These are phyloP conservation scores for Syngnathus acus DNA, from an alignment of 2,797 vertebrate genomes.

Conservation along the genomic window DNA sequence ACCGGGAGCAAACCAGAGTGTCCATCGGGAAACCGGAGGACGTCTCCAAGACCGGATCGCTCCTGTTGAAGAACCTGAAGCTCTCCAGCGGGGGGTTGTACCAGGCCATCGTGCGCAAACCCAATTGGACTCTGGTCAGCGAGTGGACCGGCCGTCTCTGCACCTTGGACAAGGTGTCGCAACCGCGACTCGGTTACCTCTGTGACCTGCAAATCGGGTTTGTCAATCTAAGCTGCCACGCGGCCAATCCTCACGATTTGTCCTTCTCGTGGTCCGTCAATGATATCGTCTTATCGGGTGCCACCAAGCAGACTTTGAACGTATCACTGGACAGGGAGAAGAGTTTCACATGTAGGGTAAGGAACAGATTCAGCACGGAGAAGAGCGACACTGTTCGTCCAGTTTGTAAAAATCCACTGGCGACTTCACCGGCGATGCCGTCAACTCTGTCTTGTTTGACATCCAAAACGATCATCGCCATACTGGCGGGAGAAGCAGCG, in stretches of 20 bases:
- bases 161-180: slow-evolving; percentile 37
- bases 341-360: slow-evolving; percentile 34
- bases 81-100: slow-evolving; percentile 41
- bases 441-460: slow-evolving; percentile 26
- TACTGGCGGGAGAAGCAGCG: slow-evolving; percentile 26
- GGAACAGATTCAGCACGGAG: slow-evolving; percentile 39
- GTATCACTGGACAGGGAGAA: slow-evolving; percentile 27
- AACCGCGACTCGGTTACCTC: slow-evolving; percentile 37
- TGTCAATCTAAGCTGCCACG: slow-evolving; percentile 36
- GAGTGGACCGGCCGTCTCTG: slow-evolving; percentile 29
- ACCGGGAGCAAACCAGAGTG: slow-evolving; percentile 7
- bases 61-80: slow-evolving; percentile 37
- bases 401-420: slow-evolving; percentile 18
- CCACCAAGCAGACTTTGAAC: slow-evolving; percentile 35
- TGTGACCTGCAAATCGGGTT: slow-evolving; percentile 34
- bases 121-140: background rate
- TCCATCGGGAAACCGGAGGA: slow-evolving; percentile 34
- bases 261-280: slow-evolving; percentile 43
- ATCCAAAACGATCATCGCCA: slow-evolving; percentile 2
- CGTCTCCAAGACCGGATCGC: slow-evolving; percentile 34
- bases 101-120: slow-evolving; percentile 6
- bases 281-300: slow-evolving; percentile 21
- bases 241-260: slow-evolving; percentile 26
- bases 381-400: slow-evolving; percentile 33
- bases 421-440: background rate